These are phyloP conservation scores for Pseudachorutes palmiensis DNA, from an alignment of 1,140 invertebrate genomes.

Conservation along the genomic window DNA sequence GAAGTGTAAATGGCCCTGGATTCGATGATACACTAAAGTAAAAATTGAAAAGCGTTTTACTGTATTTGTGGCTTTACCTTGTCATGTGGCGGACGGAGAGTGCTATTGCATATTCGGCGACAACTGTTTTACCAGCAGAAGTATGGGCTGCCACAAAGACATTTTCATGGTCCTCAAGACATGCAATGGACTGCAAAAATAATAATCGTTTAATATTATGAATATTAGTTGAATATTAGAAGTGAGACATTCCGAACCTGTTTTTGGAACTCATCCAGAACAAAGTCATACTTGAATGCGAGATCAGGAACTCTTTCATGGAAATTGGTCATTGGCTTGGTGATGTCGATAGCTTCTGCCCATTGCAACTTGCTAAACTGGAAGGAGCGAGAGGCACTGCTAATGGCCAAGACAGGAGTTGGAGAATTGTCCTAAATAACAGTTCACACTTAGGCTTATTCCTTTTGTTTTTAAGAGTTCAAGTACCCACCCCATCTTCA, in stretches of 20 bases:
- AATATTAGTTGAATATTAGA: not conserved
- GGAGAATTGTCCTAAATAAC: slow-evolving; percentile 39
- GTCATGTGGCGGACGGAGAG: slow-evolving; percentile 87
- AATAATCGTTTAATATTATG: not conserved
- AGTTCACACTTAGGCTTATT: too few relatives aligned
- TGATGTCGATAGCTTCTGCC: slow-evolving; percentile 77
- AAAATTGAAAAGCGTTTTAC: slow-evolving; percentile 19
- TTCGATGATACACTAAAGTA: too few relatives aligned
- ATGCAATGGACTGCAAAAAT: slow-evolving; percentile 44
- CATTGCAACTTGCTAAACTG: slow-evolving; percentile 45
- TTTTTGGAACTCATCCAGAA: slow-evolving; percentile 95
- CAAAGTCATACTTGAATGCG: slow-evolving; percentile 81
- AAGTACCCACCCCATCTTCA: not conserved
- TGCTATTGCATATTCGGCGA: slow-evolving; percentile 97
- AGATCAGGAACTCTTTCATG: slow-evolving; percentile 71
- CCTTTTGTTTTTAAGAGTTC: too few relatives aligned
- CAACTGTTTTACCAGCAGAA: slow-evolving; percentile 97
- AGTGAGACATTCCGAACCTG: slow-evolving; percentile 45
- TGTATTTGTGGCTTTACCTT: slow-evolving; percentile 48
- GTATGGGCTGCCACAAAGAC: slow-evolving; percentile 99
- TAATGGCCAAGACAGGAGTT: slow-evolving; percentile 49
- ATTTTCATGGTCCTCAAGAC: slow-evolving; percentile 86
- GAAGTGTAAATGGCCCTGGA: slow-evolving; percentile 95
- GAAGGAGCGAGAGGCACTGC: slow-evolving; percentile 38
- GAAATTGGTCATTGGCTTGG: slow-evolving; percentile 70